Percentiles rank a stretch among this genome's conserved stretches.
Evolutionary conservation across 2,888 invertebrate genomes (phyloP).

Genomic region (Saturnia japonica): DNA sequence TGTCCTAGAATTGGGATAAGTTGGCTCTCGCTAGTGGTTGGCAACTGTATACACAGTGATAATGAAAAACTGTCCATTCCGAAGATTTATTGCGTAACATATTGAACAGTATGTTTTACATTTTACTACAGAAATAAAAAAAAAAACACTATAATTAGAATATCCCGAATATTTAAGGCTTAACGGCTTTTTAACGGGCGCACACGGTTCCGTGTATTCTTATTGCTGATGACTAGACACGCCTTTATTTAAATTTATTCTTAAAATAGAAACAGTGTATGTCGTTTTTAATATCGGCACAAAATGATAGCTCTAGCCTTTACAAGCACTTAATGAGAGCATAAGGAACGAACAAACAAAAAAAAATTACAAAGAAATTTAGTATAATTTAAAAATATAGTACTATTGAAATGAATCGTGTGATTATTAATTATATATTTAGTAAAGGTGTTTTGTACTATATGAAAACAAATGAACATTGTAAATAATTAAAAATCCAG

Average conservation of each 20-base stretch:
- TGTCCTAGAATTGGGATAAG: not conserved
- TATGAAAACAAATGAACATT: conserved; percentile 37
- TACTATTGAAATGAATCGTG: conserved; percentile 51
- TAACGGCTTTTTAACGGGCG: not conserved
- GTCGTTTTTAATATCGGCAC: conserved; percentile 41
- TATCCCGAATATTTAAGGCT: not conserved
- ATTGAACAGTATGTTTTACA: not conserved
- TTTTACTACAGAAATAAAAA: no score
- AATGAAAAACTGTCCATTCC: not conserved
- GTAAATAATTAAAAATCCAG: conserved; percentile 44
- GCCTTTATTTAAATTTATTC: not conserved
- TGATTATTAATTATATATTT: conserved; percentile 48
- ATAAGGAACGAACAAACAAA: conserved; percentile 15
- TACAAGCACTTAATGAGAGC: conserved; percentile 39
- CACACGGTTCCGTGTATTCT: not conserved
- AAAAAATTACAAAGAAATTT: conserved; percentile 29
- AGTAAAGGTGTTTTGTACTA: conserved; percentile 72
- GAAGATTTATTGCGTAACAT: not conserved
- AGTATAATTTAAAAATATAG: conserved; percentile 39
- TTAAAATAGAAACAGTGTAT: conserved; percentile 29
- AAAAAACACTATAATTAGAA: not conserved
- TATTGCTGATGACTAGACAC: not conserved
- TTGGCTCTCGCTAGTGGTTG: not conserved
- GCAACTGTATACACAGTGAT: not conserved
- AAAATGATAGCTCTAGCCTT: conserved; percentile 49